A percentile compares a stretch with the other conserved stretches of the same genome.
phyloP scores from a whole-genome alignment of 1,140 invertebrate genomes.

The Cylas formicarius region DNA sequence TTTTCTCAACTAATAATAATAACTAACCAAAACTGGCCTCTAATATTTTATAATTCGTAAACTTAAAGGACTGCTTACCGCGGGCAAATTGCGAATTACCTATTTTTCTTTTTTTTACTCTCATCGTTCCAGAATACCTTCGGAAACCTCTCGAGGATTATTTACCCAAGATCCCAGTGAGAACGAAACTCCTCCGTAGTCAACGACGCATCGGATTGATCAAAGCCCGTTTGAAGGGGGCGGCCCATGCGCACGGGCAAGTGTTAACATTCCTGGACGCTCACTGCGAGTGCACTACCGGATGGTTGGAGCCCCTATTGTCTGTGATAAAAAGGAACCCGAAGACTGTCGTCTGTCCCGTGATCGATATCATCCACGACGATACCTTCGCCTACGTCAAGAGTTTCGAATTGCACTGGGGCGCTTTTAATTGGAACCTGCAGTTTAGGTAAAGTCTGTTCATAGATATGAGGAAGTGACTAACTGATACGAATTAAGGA shows the following conservation, averaged over 20 bases:
- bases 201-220: conserved; percentile 72
- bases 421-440: conserved; percentile 94
- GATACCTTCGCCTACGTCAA: conserved; percentile 86
- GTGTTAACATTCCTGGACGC: conserved; percentile 88
- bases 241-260: conserved; percentile 65
- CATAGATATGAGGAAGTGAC: too few species aligned
- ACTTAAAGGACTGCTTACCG: too few species aligned
- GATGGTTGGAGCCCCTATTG: conserved; percentile 86
- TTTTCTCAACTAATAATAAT: too few species aligned
- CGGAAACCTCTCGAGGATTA: conserved; percentile 70
- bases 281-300: conserved; percentile 85
- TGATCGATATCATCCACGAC: conserved; percentile 93
- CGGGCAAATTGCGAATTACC: too few species aligned
- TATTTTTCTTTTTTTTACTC: too few species aligned
- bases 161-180: conserved; percentile 58
- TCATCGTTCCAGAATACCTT: conserved; percentile 60
- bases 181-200: conserved; percentile 62
- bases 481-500: too few species aligned
- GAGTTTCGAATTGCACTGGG: conserved; percentile 90
- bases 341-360: conserved; percentile 79
- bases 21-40: too few species aligned
- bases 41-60: neutral
- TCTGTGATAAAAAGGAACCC: conserved; percentile 65
- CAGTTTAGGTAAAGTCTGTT: conserved; percentile 74
- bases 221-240: conserved; percentile 78